phyloP scores from a whole-genome alignment of 2,888 invertebrate species.

The Silvanus unidentatus region DNA sequence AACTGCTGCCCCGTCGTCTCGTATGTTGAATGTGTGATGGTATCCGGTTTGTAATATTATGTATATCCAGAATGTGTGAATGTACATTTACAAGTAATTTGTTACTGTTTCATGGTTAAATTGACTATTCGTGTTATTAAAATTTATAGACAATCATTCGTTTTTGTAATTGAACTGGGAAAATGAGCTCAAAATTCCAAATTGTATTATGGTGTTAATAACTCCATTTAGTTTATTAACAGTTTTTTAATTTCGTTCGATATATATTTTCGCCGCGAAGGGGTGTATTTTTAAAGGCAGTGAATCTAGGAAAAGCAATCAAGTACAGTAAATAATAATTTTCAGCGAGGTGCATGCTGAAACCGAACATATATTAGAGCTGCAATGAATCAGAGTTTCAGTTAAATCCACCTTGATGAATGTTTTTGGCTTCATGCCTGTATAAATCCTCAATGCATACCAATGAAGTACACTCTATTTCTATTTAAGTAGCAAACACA shows the following conservation, averaged over 20 bases:
- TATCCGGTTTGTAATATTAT: background rate
- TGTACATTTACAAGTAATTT: constrained; percentile 18
- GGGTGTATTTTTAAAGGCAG: no score
- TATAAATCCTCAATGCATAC: constrained; percentile 51
- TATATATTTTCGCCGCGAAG: no score
- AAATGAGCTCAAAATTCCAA: constrained; percentile 3
- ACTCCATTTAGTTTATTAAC: no score
- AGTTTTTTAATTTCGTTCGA: no score
- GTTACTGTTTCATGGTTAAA: constrained; percentile 19
- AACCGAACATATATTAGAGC: constrained; percentile 47
- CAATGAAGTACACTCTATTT: constrained; percentile 47
- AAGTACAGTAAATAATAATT: constrained; percentile 44
- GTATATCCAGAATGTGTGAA: background rate
- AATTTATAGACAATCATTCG: constrained; percentile 24
- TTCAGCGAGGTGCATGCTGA: constrained; percentile 42
- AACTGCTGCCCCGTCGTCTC: no score
- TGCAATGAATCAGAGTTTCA: constrained; percentile 50
- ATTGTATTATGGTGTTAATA: no score
- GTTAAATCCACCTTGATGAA: constrained; percentile 51
- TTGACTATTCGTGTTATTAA: constrained; percentile 21
- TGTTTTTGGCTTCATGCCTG: constrained; percentile 50
- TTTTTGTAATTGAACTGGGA: constrained; percentile 5
- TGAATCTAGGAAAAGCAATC: constrained; percentile 34
- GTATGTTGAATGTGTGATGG: no score
- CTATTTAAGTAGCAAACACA: constrained; percentile 37